Percentiles rank a stretch among this genome's conserved stretches.
Conservation (phyloP, 1,140 invertebrate genomes). For the Atta colombica region DNA sequence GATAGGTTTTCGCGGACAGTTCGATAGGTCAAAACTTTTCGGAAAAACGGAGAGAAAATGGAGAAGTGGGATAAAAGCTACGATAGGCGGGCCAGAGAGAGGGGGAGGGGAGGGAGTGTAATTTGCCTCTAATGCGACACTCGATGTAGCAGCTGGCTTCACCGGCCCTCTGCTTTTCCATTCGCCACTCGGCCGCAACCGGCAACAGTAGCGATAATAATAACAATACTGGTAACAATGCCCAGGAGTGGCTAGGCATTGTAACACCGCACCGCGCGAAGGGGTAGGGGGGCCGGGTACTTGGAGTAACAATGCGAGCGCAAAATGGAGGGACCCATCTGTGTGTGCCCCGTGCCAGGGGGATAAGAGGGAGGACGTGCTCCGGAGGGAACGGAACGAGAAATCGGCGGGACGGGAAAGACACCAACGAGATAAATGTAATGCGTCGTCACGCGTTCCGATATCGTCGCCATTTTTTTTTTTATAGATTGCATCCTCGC, state of each 20-base stretch:
- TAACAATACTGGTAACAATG: constrained; percentile 82
- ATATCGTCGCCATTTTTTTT: constrained; percentile 23
- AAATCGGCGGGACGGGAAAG: background rate
- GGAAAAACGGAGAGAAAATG: constrained; percentile 40
- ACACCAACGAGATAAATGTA: constrained; percentile 24
- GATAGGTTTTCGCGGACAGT: background rate
- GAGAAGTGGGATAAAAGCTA: constrained; percentile 35
- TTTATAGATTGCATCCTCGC: constrained; percentile 12
- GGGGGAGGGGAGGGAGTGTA: constrained; percentile 63
- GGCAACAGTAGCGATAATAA: constrained; percentile 85
- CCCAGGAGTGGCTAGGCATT: constrained; percentile 76
- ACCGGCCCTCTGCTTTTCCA: constrained; percentile 72
- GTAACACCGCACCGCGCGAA: constrained; percentile 64
- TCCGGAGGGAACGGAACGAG: background rate
- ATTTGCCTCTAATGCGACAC: constrained; percentile 78
- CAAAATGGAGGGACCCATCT: constrained; percentile 86
- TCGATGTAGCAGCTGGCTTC: constrained; percentile 74
- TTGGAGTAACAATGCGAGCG: constrained; percentile 85
- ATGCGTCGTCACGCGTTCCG: constrained; percentile 26
- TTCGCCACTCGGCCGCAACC: constrained; percentile 76
- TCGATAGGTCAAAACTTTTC: constrained; percentile 40
- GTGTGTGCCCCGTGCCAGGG: constrained; percentile 70
- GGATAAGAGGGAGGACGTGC: constrained; percentile 2
- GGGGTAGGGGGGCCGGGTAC: constrained; percentile 75
- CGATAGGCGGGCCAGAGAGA: constrained; percentile 26